Conservation (phyloP, 2,797 vertebrate species). For the Microctenopoma steveboyesi region DNA sequence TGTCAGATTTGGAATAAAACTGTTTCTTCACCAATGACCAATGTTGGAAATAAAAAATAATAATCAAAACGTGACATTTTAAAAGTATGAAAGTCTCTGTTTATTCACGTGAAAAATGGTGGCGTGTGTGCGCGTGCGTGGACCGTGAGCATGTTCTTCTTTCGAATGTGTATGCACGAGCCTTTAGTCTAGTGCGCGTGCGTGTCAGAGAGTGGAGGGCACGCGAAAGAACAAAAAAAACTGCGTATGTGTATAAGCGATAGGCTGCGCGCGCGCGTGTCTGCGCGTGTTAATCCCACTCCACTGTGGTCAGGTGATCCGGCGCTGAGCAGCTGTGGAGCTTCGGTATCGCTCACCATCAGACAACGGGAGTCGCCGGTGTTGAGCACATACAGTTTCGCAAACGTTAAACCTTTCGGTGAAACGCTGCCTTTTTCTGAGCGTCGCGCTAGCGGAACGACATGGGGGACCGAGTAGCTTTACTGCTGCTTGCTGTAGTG, state of each 20-base stretch:
- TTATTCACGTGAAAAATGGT: neutral
- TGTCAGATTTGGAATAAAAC: too few species aligned
- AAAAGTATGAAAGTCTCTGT: too few species aligned
- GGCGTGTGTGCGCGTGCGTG: too few species aligned
- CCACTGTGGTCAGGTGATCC: constrained; percentile 81
- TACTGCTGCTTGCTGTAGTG: constrained; percentile 73
- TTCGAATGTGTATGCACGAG: neutral
- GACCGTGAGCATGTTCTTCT: neutral
- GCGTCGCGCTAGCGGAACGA: constrained; percentile 42
- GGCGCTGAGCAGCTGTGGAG: constrained; percentile 77
- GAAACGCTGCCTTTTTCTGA: constrained; percentile 42
- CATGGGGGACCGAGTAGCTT: constrained; percentile 77
- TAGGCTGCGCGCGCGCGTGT: neutral
- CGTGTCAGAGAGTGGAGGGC: neutral
- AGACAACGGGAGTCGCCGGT: constrained; percentile 73
- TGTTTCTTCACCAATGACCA: too few species aligned
- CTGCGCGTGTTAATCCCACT: constrained; percentile 47
- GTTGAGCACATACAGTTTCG: constrained; percentile 29
- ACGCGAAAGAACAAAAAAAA: neutral
- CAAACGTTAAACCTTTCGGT: constrained; percentile 15
- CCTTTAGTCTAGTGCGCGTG: neutral
- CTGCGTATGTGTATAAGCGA: too few species aligned
- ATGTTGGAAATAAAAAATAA: constrained; percentile 46
- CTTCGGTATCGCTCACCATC: constrained; percentile 70
- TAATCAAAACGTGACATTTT: constrained; percentile 18